Conservation (phyloP, 2,888 invertebrate species). For the Euplexia lucipara region DNA sequence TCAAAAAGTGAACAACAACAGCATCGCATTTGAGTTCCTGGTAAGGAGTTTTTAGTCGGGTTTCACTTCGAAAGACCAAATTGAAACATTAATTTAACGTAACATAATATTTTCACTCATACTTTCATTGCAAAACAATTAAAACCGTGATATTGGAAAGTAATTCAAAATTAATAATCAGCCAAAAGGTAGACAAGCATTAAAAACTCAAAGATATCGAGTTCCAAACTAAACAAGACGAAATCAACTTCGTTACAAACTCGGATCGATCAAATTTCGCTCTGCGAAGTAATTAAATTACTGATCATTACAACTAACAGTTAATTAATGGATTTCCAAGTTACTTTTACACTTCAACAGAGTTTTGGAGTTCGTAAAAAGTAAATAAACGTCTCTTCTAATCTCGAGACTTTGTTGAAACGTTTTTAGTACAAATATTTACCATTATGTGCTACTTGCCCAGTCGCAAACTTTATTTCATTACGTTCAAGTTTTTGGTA, state of each 20-base stretch:
- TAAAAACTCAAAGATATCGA: constrained; percentile 58
- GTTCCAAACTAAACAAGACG: constrained; percentile 56
- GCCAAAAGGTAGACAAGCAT: constrained; percentile 40
- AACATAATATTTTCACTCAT: constrained; percentile 29
- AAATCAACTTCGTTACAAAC: constrained; percentile 66
- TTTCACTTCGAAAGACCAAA: not conserved
- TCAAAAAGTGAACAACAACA: too few species aligned
- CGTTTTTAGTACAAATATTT: constrained; percentile 69
- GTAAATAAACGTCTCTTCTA: constrained; percentile 63
- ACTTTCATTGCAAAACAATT: constrained; percentile 25
- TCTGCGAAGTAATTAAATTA: constrained; percentile 66
- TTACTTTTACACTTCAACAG: constrained; percentile 59
- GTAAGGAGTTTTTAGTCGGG: too few species aligned
- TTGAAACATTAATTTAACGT: constrained; percentile 8
- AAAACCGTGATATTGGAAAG: constrained; percentile 34
- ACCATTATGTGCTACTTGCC: constrained; percentile 40
- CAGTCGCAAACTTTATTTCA: constrained; percentile 49
- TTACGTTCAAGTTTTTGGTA: constrained; percentile 30
- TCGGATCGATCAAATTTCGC: constrained; percentile 68
- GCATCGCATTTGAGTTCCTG: too few species aligned
- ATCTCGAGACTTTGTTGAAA: constrained; percentile 58
- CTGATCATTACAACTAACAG: constrained; percentile 68
- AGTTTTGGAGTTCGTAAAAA: constrained; percentile 62
- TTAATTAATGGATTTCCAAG: constrained; percentile 68
- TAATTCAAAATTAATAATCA: constrained; percentile 43